Conservation (phyloP, 1,140 invertebrate species). For the Scaptomyza pallida region DNA sequence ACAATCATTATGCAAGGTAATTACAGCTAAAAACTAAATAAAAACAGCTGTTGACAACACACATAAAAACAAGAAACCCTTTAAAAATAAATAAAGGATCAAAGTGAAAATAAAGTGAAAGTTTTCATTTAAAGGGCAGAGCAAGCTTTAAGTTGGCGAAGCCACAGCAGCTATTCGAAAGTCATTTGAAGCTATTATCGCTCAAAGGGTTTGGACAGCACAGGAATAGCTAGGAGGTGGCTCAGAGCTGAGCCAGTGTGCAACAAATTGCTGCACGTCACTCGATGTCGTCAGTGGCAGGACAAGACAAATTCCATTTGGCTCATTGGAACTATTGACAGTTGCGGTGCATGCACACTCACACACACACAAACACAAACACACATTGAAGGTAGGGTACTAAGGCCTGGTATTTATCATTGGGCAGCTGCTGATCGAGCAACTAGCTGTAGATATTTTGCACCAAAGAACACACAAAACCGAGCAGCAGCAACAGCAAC, state of each 20-base stretch:
- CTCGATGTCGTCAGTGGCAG: conserved; percentile 64
- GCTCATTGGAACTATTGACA: conserved; percentile 77
- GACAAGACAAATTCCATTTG: conserved; percentile 80
- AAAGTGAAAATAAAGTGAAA: conserved; percentile 12
- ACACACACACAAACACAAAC: conserved; percentile 1
- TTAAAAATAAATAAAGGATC: conserved; percentile 11
- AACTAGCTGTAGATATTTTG: conserved; percentile 30
- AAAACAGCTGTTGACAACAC: background rate
- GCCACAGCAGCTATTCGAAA: conserved; percentile 33
- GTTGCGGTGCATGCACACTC: conserved; percentile 31
- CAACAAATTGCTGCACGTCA: conserved; percentile 65
- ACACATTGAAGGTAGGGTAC: background rate
- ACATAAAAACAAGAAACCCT: background rate
- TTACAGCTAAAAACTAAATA: conserved; percentile 15
- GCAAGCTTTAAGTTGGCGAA: conserved; percentile 1
- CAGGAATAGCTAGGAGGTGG: background rate
- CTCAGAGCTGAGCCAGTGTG: conserved; percentile 24
- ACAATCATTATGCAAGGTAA: conserved; percentile 32
- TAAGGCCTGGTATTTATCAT: conserved; percentile 40
- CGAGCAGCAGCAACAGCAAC: background rate
- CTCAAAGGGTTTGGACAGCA: conserved; percentile 9
- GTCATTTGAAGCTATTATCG: conserved; percentile 71
- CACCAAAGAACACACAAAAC: conserved; percentile 32
- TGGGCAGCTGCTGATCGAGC: conserved; percentile 64
- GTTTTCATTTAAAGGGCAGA: background rate